Evolutionary conservation across 2,113 vertebrate genomes (phyloP).

Genomic region (Balaeniceps rex): DNA sequence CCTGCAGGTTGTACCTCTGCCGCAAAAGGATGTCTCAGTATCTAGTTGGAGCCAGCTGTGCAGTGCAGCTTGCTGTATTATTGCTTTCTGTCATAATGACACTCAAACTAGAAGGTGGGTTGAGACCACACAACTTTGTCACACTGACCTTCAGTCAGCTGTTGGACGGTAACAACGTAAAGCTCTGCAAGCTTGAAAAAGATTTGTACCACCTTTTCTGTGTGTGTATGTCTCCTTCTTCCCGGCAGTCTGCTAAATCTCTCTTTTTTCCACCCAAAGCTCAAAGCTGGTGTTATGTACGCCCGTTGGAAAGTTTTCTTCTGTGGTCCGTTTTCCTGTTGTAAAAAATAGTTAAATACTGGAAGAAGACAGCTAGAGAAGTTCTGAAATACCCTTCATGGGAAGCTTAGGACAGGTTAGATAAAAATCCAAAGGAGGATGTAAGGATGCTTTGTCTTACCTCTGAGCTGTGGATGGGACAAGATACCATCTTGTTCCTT

Average conservation of each 20-base stretch:
- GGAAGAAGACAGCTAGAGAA: neutral
- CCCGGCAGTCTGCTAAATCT: neutral
- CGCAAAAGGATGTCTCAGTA: neutral
- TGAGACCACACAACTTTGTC: neutral
- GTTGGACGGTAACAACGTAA: neutral
- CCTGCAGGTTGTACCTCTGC: neutral
- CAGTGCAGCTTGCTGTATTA: neutral
- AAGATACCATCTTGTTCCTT: neutral
- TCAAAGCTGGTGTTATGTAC: neutral
- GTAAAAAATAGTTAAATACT: neutral
- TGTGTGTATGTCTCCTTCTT: accelerated
- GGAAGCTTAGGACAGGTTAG: neutral
- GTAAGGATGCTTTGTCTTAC: neutral
- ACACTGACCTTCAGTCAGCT: neutral
- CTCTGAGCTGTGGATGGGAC: neutral
- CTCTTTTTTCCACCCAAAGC: neutral
- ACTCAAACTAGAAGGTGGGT: neutral
- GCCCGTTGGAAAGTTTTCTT: neutral
- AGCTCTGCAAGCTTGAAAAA: neutral
- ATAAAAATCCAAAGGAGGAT: neutral
- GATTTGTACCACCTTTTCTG: neutral
- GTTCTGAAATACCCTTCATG: neutral
- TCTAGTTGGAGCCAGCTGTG: neutral
- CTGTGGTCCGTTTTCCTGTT: neutral
- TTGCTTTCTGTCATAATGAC: neutral